Evolutionary conservation across 37 sponge, comb jelly and placozoan species (phyloP).

Genomic region (Crambe crambe): DNA sequence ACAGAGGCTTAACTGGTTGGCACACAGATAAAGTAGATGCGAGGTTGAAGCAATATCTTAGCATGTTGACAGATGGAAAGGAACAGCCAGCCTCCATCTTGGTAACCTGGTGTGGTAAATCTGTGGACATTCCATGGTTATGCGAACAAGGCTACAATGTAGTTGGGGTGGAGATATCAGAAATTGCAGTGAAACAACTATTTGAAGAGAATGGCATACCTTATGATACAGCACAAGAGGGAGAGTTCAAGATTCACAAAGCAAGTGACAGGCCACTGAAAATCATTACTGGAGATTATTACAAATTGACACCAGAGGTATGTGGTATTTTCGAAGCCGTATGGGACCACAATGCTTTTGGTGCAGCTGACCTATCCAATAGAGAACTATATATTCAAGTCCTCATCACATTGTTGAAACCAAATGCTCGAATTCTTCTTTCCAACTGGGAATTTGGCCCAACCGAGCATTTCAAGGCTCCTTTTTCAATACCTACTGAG

Average conservation of each 20-base stretch:
- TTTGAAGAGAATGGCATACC: conserved; percentile 56
- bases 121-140: conserved; percentile 60
- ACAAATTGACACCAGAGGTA: conserved; percentile 16
- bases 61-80: background rate
- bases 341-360: conserved; percentile 66
- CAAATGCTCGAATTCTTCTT: conserved; percentile 39
- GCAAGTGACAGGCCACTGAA: conserved; percentile 43
- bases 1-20: conserved; percentile 31
- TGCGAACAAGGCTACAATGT: conserved; percentile 54
- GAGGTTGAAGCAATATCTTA: conserved; percentile 11
- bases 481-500: conserved; percentile 29
- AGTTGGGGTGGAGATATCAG: conserved; percentile 58
- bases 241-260: conserved; percentile 22
- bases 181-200: conserved; percentile 39
- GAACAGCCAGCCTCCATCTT: conserved; percentile 13
- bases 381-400: conserved; percentile 33
- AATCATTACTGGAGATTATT: conserved; percentile 47
- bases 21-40: conserved; percentile 28
- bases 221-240: background rate
- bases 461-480: background rate
- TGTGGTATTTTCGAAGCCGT: conserved; percentile 62
- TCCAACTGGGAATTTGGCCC: conserved; percentile 47
- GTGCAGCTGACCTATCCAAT: conserved; percentile 35
- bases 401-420: conserved; percentile 18
- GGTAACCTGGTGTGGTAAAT: conserved; percentile 74